Evolutionary conservation across 2,888 invertebrate species (phyloP).

Genomic region (Cephalotes varians): DNA sequence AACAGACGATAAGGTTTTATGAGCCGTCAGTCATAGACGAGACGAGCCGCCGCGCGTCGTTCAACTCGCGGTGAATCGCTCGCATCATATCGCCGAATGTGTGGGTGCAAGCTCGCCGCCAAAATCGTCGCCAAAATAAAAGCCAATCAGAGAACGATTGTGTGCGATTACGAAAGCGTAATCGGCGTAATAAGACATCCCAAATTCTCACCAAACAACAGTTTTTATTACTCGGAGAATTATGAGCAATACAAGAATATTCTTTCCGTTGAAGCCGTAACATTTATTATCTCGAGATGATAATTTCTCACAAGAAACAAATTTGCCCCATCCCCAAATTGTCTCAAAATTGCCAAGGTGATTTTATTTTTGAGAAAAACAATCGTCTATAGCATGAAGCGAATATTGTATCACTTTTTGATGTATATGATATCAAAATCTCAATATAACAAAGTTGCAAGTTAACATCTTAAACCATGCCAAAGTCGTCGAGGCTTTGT

Average conservation of each 20-base stretch:
- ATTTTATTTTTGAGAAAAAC: not conserved
- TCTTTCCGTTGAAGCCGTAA: not conserved
- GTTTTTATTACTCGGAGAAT: conserved; percentile 34
- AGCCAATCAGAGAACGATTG: conserved; percentile 26
- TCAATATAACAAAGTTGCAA: not conserved
- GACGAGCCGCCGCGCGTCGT: conserved; percentile 65
- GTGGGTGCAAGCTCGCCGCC: conserved; percentile 55
- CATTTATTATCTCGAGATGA: conserved; percentile 24
- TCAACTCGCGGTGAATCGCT: conserved; percentile 57
- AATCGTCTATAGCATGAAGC: not conserved
- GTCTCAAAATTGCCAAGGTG: not conserved
- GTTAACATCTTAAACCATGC: not conserved
- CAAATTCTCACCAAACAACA: conserved; percentile 17
- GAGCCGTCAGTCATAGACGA: conserved; percentile 81
- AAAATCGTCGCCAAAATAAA: conserved; percentile 22
- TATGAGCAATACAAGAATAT: too few relatives aligned
- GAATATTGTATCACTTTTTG: not conserved
- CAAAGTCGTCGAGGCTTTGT: not conserved
- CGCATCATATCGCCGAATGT: conserved; percentile 15
- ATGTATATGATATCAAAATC: not conserved
- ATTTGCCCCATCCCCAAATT: not conserved
- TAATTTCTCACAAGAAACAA: conserved; percentile 6
- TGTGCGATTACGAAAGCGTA: conserved; percentile 29
- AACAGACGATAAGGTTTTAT: conserved; percentile 83
- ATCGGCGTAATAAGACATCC: not conserved